These are phyloP conservation scores for Heterohyrax brucei DNA, from an alignment of 2,797 vertebrate species.

Conservation along the genomic window DNA sequence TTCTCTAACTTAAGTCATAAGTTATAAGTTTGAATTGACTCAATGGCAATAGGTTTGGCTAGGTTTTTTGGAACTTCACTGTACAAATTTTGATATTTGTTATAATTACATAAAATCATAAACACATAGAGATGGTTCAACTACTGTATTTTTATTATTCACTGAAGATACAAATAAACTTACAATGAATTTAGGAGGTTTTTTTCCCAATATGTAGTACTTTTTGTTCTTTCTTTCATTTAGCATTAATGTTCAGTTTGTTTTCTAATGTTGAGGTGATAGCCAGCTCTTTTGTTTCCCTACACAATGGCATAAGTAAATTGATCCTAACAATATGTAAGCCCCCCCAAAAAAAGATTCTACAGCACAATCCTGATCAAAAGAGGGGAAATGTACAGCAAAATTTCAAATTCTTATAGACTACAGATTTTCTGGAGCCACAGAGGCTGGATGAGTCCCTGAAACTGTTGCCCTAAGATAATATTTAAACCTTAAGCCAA, in stretches of 20 bases:
- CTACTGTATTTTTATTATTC: neutral
- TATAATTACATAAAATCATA: neutral
- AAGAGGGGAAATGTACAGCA: too few relatives aligned
- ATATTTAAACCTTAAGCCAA: too few relatives aligned
- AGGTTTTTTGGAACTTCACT: neutral
- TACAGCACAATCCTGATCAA: too few relatives aligned
- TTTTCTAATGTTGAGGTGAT: neutral
- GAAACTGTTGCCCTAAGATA: too few relatives aligned
- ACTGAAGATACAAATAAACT: neutral
- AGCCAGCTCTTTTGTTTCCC: neutral
- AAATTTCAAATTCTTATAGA: too few relatives aligned
- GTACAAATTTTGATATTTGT: neutral
- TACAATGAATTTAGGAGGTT: neutral
- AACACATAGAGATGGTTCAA: neutral
- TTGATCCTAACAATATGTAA: neutral
- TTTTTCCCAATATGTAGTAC: neutral
- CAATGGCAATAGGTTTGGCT: too few relatives aligned
- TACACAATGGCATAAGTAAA: neutral
- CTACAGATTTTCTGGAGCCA: too few relatives aligned
- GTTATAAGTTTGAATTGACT: too few relatives aligned
- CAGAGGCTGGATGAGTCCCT: too few relatives aligned
- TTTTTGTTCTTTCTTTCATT: neutral
- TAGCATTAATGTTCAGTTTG: neutral
- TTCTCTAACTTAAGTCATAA: neutral
- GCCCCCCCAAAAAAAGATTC: neutral